phyloP scores from a whole-genome alignment of 2,797 vertebrate genomes.

The Muraenolepis orangiensis region DNA sequence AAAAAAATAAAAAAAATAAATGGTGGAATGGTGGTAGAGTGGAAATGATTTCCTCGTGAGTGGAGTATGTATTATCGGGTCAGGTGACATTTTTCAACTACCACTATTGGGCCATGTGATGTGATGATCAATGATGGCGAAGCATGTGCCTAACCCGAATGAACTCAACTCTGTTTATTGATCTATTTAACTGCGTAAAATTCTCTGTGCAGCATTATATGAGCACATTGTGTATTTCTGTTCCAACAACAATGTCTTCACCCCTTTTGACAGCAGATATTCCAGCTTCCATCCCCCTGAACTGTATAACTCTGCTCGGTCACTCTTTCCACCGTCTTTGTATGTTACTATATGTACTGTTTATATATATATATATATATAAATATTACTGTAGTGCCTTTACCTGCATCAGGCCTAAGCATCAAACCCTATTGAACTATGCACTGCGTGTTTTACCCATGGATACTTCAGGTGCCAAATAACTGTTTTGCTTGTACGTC shows the following conservation, averaged over 20 bases:
- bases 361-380: no score
- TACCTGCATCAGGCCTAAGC: not conserved
- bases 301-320: not conserved
- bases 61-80: slow-evolving; percentile 6
- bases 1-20: slow-evolving; percentile 70
- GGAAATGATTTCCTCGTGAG: slow-evolving; percentile 45
- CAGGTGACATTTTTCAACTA: not conserved
- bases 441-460: not conserved
- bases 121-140: not conserved
- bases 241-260: no score
- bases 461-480: not conserved
- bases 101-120: not conserved
- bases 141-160: not conserved
- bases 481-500: not conserved
- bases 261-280: not conserved
- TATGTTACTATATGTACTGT: not conserved
- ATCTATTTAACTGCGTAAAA: not conserved
- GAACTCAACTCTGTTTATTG: not conserved
- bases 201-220: not conserved
- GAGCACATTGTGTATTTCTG: no score
- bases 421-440: slow-evolving; percentile 1
- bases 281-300: not conserved
- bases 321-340: not conserved
- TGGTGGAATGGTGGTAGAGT: slow-evolving; percentile 84
- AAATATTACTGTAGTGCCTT: not conserved